These are phyloP conservation scores for Thalassoma bifasciatum DNA, from an alignment of 2,113 vertebrate species.

Conservation along the genomic window DNA sequence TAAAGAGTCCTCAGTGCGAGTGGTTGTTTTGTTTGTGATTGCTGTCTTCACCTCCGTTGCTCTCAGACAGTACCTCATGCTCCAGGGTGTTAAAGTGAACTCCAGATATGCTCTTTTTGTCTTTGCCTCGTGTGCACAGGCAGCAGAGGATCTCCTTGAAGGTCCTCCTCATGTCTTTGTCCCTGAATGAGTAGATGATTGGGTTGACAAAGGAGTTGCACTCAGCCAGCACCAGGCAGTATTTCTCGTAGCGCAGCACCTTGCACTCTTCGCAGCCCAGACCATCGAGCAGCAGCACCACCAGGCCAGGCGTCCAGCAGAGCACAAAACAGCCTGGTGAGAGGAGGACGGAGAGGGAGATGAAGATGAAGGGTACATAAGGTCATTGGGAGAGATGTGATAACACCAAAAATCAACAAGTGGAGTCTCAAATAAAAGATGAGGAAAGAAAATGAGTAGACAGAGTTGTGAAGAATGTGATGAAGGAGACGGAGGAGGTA, in stretches of 20 bases:
- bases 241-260: conserved; percentile 80
- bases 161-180: conserved; percentile 81
- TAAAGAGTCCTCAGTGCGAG: conserved; percentile 13
- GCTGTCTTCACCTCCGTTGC: conserved; percentile 51
- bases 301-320: conserved; percentile 91
- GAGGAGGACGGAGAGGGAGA: neutral
- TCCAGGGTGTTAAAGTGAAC: conserved; percentile 78
- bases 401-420: neutral
- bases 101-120: neutral
- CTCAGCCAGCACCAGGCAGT: conserved; percentile 83
- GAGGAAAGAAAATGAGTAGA: conserved; percentile 20
- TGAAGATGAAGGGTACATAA: neutral
- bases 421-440: neutral
- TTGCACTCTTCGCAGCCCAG: conserved; percentile 6
- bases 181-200: conserved; percentile 84
- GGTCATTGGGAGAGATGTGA: conserved; percentile 4
- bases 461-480: conserved; percentile 40
- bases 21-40: conserved; percentile 47
- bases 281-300: conserved; percentile 88
- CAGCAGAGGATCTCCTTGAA: conserved; percentile 79
- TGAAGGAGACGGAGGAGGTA: conserved; percentile 5
- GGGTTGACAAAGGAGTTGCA: conserved; percentile 83
- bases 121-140: conserved; percentile 17
- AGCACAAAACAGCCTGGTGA: conserved; percentile 82
- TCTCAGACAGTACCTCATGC: conserved; percentile 82